Percentiles rank a stretch among this genome's conserved stretches.
These are phyloP conservation scores for Carapus acus DNA, from an alignment of 2,797 vertebrate species.

Conservation along the genomic window DNA sequence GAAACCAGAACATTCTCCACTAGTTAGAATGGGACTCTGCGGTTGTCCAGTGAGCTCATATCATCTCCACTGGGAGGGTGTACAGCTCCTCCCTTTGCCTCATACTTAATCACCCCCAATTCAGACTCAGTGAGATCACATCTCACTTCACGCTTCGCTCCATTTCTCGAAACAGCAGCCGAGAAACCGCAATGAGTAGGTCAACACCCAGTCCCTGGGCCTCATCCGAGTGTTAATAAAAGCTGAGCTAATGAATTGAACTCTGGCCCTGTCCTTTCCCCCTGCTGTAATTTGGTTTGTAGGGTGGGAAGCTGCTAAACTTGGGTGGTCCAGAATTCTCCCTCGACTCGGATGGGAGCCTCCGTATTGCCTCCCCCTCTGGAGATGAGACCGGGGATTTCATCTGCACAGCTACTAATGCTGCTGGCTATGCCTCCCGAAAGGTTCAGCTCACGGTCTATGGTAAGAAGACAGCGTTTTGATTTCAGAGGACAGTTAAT, in stretches of 20 bases:
- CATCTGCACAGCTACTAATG: constrained; percentile 85
- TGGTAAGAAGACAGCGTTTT: constrained; percentile 76
- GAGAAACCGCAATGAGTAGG: constrained; percentile 1
- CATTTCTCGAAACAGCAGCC: not conserved
- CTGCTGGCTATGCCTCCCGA: constrained; percentile 82
- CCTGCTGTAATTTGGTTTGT: constrained; percentile 48
- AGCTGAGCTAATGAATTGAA: constrained; percentile 35
- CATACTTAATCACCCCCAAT: constrained; percentile 1
- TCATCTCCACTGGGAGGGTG: not conserved
- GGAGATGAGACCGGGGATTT: constrained; percentile 88
- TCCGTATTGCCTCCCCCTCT: constrained; percentile 79
- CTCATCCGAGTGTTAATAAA: constrained; percentile 29
- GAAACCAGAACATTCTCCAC: constrained; percentile 52
- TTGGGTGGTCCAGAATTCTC: constrained; percentile 73
- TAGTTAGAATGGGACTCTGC: constrained; percentile 42
- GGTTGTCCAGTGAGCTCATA: constrained; percentile 14
- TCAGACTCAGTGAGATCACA: constrained; percentile 1
- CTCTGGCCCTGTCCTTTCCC: constrained; percentile 29
- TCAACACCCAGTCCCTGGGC: constrained; percentile 21
- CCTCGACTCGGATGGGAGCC: constrained; percentile 79
- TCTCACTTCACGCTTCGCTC: constrained; percentile 14
- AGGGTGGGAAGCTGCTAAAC: constrained; percentile 83
- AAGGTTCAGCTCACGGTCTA: constrained; percentile 96
- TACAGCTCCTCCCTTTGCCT: constrained; percentile 1
- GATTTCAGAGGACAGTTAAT: no score